These are phyloP conservation scores for Cossypha caffra DNA, from an alignment of 2,797 vertebrate genomes.

Conservation along the genomic window DNA sequence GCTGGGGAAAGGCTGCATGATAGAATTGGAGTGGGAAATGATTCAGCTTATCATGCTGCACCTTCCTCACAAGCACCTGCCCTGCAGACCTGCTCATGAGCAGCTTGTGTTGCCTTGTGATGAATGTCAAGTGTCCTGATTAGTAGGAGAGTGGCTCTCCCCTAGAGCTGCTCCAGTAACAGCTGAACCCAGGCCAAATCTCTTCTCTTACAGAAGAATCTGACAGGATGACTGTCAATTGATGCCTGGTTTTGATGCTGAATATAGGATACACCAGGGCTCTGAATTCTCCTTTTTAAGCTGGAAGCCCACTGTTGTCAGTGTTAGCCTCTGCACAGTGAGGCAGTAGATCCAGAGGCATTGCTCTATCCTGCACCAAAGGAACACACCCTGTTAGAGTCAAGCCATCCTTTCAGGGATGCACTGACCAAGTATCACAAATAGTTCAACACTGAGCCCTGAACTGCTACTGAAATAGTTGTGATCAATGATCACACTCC, in stretches of 20 bases:
- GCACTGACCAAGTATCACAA: neutral
- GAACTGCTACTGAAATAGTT: neutral
- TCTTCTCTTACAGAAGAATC: neutral
- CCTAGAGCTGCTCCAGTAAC: neutral
- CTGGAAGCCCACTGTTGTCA: neutral
- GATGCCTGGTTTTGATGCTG: neutral
- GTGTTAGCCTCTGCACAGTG: neutral
- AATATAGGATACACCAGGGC: neutral
- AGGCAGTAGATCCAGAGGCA: accelerated
- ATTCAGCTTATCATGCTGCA: neutral
- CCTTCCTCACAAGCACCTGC: neutral
- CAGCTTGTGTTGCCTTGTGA: neutral
- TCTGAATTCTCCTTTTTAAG: neutral
- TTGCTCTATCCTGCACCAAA: neutral
- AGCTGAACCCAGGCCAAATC: neutral
- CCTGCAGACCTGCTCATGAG: conserved; percentile 13
- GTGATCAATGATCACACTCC: neutral
- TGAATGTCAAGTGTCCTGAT: neutral
- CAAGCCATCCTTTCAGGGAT: neutral
- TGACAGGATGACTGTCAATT: neutral
- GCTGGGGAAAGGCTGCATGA: neutral
- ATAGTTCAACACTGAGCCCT: neutral
- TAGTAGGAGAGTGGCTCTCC: neutral
- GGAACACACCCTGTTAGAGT: neutral
- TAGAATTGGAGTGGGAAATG: neutral